These are phyloP conservation scores for Smutsia temminckii DNA, from an alignment of 2,797 vertebrate species.

Conservation along the genomic window DNA sequence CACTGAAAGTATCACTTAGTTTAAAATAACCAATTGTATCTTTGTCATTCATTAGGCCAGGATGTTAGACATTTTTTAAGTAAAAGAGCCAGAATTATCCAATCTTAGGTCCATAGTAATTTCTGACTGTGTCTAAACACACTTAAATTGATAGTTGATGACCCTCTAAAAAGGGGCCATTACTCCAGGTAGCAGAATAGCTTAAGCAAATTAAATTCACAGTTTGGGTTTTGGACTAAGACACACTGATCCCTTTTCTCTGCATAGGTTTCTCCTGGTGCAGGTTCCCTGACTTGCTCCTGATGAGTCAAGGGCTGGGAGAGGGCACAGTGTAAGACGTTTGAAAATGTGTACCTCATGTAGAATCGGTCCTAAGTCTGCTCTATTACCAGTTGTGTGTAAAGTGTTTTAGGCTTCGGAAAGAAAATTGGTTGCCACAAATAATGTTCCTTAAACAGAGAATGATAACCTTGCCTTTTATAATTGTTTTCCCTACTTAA, in stretches of 20 bases:
- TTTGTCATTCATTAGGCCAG: not conserved
- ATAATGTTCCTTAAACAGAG: not conserved
- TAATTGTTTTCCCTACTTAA: not conserved
- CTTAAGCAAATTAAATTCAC: not conserved
- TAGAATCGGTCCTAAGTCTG: not conserved
- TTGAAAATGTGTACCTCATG: not conserved
- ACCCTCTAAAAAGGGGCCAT: not conserved
- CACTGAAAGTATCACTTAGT: not conserved
- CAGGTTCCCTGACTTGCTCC: not conserved
- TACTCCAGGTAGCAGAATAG: not conserved
- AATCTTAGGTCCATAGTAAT: not conserved
- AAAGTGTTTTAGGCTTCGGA: not conserved
- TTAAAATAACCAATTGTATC: not conserved
- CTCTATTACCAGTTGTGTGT: not conserved
- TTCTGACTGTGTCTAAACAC: not conserved
- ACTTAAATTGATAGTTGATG: not conserved
- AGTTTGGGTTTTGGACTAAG: constrained; percentile 4
- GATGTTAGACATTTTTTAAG: not conserved
- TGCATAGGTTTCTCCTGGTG: not conserved
- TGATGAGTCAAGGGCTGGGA: not conserved
- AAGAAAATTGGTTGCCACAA: not conserved
- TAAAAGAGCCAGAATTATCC: not conserved
- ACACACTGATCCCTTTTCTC: not conserved
- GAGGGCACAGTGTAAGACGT: not conserved
- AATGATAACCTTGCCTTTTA: not conserved